Percentiles rank a stretch among this genome's conserved stretches.
These are phyloP conservation scores for Scelioninae gen. 1 DNA, from an alignment of 2,888 invertebrate species.

Conservation along the genomic window DNA sequence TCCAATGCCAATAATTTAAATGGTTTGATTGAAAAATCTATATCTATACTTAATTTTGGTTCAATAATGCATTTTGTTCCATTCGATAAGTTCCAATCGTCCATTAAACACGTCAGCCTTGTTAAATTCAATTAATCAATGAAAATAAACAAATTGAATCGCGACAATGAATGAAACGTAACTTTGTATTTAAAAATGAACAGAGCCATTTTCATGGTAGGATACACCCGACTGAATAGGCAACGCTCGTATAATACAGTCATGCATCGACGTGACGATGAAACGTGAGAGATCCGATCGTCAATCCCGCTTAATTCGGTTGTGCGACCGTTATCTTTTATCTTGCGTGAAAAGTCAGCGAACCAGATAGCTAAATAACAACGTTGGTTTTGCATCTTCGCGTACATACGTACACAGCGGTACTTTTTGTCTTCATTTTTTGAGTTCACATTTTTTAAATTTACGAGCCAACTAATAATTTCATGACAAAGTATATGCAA, in stretches of 20 bases:
- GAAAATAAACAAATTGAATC: constrained; percentile 34
- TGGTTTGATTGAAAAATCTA: too few species aligned
- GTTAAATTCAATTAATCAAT: constrained; percentile 42
- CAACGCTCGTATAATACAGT: constrained; percentile 31
- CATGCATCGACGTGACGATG: constrained; percentile 35
- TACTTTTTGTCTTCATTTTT: background rate
- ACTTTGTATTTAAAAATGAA: constrained; percentile 14
- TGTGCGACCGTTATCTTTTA: constrained; percentile 59
- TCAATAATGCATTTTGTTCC: constrained; percentile 3
- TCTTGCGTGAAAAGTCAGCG: constrained; percentile 55
- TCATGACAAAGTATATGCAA: constrained; percentile 6
- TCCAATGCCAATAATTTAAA: background rate
- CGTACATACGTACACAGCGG: background rate
- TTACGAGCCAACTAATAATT: background rate
- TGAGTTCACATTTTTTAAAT: background rate
- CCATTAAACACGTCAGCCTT: background rate
- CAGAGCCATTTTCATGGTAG: constrained; percentile 50
- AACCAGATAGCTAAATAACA: constrained; percentile 39
- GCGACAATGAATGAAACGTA: constrained; percentile 41
- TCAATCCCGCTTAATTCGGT: constrained; percentile 40
- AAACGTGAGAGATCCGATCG: constrained; percentile 59
- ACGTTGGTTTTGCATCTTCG: constrained; percentile 10
- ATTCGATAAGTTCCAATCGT: background rate
- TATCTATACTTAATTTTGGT: background rate
- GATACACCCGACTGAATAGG: constrained; percentile 43